Percentiles rank a stretch among this genome's conserved stretches.
These are phyloP conservation scores for Oeneis ivallda DNA, from an alignment of 2,888 invertebrate species.

Conservation along the genomic window DNA sequence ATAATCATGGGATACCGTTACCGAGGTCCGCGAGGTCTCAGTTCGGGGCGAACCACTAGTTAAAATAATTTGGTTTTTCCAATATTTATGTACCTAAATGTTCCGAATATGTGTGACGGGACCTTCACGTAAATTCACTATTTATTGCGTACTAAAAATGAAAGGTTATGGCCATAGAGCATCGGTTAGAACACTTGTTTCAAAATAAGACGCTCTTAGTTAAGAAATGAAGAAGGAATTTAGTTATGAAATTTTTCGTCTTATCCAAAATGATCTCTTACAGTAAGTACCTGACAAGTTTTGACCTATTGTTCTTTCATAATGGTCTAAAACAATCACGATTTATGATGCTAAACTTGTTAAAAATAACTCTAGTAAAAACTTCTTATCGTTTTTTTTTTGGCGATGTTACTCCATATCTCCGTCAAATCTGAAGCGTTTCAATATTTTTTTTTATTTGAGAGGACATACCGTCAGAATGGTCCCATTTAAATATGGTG, in stretches of 20 bases:
- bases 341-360: not conserved
- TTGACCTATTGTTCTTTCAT: conserved; percentile 5
- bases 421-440: no score
- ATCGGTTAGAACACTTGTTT: conserved; percentile 2
- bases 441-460: no score
- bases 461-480: no score
- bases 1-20: no score
- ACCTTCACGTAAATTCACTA: not conserved
- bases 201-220: conserved; percentile 11
- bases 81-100: no score
- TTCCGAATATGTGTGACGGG: not conserved
- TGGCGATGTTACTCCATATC: no score
- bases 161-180: conserved; percentile 19
- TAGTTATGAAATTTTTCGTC: conserved; percentile 7
- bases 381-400: no score
- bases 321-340: not conserved
- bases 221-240: conserved; percentile 14
- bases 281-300: no score
- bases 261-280: not conserved
- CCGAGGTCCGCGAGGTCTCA: no score
- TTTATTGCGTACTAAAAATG: conserved; percentile 11
- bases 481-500: no score
- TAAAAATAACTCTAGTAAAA: not conserved
- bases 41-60: no score
- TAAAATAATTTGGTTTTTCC: no score